These are phyloP conservation scores for Eueremaeus valkanovi DNA, from an alignment of 2,888 invertebrate genomes.

Conservation along the genomic window DNA sequence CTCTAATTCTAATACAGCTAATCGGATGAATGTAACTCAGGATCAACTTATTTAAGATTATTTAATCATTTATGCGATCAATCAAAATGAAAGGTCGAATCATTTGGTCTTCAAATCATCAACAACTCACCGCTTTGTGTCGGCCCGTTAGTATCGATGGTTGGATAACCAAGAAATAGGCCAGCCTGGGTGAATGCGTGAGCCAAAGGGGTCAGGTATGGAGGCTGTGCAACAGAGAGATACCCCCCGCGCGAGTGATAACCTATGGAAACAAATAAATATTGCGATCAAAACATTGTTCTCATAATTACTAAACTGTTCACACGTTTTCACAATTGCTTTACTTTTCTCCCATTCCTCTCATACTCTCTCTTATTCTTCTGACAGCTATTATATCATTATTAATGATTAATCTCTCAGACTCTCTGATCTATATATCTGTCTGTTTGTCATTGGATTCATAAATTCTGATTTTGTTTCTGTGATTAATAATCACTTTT, in stretches of 20 bases:
- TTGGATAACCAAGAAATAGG: conserved; percentile 45
- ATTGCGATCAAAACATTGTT: neutral
- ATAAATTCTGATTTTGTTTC: too few species aligned
- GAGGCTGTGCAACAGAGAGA: conserved; percentile 45
- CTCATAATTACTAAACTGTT: neutral
- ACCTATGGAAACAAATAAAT: conserved; percentile 37
- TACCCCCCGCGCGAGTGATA: conserved; percentile 48
- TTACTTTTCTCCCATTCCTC: too few species aligned
- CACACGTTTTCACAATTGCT: too few species aligned
- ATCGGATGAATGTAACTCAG: too few species aligned
- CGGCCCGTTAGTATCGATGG: conserved; percentile 47
- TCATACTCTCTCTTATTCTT: too few species aligned
- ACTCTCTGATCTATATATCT: too few species aligned
- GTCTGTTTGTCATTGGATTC: too few species aligned
- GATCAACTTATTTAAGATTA: too few species aligned
- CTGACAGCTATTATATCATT: too few species aligned
- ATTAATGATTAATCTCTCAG: too few species aligned
- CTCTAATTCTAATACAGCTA: neutral
- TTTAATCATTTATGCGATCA: conserved; percentile 17
- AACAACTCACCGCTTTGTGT: conserved; percentile 44
- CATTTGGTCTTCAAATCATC: neutral
- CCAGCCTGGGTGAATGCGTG: conserved; percentile 46
- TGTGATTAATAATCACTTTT: too few species aligned
- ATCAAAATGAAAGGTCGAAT: neutral
- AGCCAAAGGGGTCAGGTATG: conserved; percentile 46